Evolutionary conservation across 2,888 invertebrate genomes (phyloP), one percentile per base, ranked within the genome.

Genomic region (Hylaea fasciaria): DNA sequence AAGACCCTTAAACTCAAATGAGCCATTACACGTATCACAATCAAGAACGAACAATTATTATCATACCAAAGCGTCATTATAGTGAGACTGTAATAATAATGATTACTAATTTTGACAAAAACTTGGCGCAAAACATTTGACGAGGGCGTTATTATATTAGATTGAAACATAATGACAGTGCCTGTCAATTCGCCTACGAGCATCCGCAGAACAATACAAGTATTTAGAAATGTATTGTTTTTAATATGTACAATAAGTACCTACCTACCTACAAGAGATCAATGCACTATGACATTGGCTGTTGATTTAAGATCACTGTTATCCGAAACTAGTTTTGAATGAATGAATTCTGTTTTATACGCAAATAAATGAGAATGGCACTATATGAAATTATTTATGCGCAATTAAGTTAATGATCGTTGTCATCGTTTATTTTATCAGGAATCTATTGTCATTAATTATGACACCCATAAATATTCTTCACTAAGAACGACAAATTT

Each of bases 161-260:
- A 84, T 85, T 83, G 80, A 79, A 76, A 78, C 75, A 81, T 87
- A 87, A 85, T 86, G 82, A 80, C 82, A 77, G 77, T 73, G 74
- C 68, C 74, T 66, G 76, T 65, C 71, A 62, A 43, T 45, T 74
- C 82, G 79, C 84, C 83, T 76, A 85, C 86, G 77, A 82, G 71
- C 65, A 16, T 46, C 51, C 11, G 12, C 16, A 46, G 35, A 51
- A 62, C 52, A 62, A 52, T 62, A 56, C 39, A 44, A 14, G 68
- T 68, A 71, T 74, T 74, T 73, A 71, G 69, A 77, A 73, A 65
- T 66, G 72, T 65, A 65, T 64, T 68, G 60, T 66, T 41, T 49
- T 69, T 65, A 61, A 69, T 32, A 29, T 0, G 14, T 22, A 22
- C 22, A 22, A 70, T 71, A 68, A 62, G 12, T 32, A 41, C 35